Percentiles rank a stretch among this genome's conserved stretches.
These are phyloP conservation scores for Sphaerophoria rueppellii DNA, from an alignment of 2,888 invertebrate species.

Conservation along the genomic window DNA sequence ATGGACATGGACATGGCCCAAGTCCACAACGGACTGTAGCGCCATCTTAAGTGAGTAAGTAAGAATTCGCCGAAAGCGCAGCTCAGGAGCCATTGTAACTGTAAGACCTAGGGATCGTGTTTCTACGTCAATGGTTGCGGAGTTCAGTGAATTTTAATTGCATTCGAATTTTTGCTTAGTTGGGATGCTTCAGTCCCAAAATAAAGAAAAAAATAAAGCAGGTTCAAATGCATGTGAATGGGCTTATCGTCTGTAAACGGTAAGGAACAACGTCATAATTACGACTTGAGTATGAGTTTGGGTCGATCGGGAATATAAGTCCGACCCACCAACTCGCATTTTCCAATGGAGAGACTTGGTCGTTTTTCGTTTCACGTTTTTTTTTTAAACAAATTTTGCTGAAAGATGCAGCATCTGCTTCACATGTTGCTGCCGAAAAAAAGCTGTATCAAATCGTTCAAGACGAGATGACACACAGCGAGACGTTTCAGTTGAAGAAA, in stretches of 20 bases:
- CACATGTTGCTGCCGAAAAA: not conserved
- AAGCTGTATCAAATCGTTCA: not conserved
- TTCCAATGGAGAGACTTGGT: too few species aligned
- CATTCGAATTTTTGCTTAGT: slow-evolving; percentile 40
- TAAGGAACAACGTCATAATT: slow-evolving; percentile 4
- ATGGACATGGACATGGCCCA: too few species aligned
- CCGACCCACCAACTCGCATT: too few species aligned
- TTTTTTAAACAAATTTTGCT: too few species aligned
- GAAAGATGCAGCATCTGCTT: not conserved
- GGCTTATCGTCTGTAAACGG: slow-evolving; percentile 53
- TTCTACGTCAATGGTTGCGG: not conserved
- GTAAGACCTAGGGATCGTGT: too few species aligned
- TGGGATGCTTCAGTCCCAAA: slow-evolving; percentile 29
- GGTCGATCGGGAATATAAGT: too few species aligned
- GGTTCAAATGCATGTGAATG: slow-evolving; percentile 38
- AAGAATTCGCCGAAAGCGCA: too few species aligned
- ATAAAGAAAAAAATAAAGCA: not conserved
- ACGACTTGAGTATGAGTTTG: not conserved
- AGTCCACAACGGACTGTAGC: too few species aligned
- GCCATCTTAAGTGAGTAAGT: too few species aligned
- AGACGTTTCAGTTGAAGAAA: not conserved
- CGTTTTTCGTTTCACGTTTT: too few species aligned
- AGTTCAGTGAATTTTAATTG: slow-evolving; percentile 54
- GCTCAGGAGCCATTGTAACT: too few species aligned
- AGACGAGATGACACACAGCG: not conserved